Percentiles rank a stretch among this genome's conserved stretches.
phyloP scores from a whole-genome alignment of 2,113 vertebrate species.

The Melanotaenia duboulayi region DNA sequence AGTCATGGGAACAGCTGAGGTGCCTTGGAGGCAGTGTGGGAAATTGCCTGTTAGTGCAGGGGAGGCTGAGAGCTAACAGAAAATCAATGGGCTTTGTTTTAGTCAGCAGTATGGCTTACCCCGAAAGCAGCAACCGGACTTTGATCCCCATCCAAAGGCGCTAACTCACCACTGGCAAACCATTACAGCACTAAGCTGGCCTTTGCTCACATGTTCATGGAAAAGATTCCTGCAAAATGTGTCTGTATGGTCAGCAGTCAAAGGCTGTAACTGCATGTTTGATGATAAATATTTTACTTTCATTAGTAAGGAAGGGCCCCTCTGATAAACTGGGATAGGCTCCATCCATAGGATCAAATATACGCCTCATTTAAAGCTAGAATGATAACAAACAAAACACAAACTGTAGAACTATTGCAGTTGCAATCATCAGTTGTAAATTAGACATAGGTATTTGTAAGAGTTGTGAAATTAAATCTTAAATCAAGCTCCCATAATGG shows the following conservation, averaged over 20 bases:
- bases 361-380: neutral
- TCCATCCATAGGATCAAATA: neutral
- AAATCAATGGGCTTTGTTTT: constrained; percentile 64
- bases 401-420: no score
- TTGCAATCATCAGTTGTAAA: neutral
- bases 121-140: constrained; percentile 52
- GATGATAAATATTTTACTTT: neutral
- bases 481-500: neutral
- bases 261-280: neutral
- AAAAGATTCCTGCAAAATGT: constrained; percentile 10
- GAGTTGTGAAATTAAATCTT: no score
- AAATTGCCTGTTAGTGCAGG: constrained; percentile 56
- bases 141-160: constrained; percentile 64
- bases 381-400: neutral
- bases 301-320: constrained; percentile 3
- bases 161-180: constrained; percentile 33
- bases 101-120: constrained; percentile 58
- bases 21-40: constrained; percentile 44
- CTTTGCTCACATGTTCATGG: constrained; percentile 11
- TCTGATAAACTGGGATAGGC: no score
- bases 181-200: constrained; percentile 41
- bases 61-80: constrained; percentile 62
- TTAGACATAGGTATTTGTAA: neutral
- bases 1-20: constrained; percentile 38
- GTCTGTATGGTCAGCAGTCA: constrained; percentile 19